Base-by-base conservation (phyloP, 2,888 invertebrate genomes). In the Rhingia rostrata region DNA sequence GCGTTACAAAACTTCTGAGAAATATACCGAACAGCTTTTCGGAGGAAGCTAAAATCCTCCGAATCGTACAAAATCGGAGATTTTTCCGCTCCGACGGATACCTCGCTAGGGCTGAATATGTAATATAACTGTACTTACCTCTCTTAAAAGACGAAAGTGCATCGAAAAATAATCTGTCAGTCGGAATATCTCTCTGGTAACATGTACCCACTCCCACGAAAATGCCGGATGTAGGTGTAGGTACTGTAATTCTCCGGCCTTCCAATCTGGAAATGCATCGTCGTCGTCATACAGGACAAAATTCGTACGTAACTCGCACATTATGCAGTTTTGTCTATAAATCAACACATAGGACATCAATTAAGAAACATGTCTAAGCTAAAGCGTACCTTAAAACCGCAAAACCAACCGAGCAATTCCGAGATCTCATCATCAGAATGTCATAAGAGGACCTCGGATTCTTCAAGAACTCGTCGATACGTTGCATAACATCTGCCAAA, bases 151-250 rank as follows among this genome's bases (percentile, higher is more conserved):
- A 12, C 89, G 74, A 33, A 88, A 88, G 70, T 87, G 89, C 7
- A 90, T 86, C n/a, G 88, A 87, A n/a, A 69, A 77, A 51, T 72
- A 89, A 3, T 86, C 84, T 0, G 89, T 86, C 4, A 86, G 73
- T 3, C 89, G 54, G 9, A 88, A 86, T 9, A 89, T 78, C 37
- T 88, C 88, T 1, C 90, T 88, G 14, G 88, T 78, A 5, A 90
- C 75, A 9, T 87, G 79, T 77, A 86, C 87, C 6, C 88, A 87
- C 87, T 89, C 88, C 86, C 87, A 88, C 6, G 86, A 86, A 51
- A 89, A 91, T 6, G 88, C 87, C 0, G 89, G 89, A 86, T 91
- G 89, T n/a, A 90, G 33, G 6, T 86, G 86, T 0, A 90, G 72
- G n/a, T 87, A 72, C 0, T 88, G 64, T 6, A 90, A 56, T 82